phyloP scores from a whole-genome alignment of 1,140 invertebrate genomes.

The Drosophila suzukii region DNA sequence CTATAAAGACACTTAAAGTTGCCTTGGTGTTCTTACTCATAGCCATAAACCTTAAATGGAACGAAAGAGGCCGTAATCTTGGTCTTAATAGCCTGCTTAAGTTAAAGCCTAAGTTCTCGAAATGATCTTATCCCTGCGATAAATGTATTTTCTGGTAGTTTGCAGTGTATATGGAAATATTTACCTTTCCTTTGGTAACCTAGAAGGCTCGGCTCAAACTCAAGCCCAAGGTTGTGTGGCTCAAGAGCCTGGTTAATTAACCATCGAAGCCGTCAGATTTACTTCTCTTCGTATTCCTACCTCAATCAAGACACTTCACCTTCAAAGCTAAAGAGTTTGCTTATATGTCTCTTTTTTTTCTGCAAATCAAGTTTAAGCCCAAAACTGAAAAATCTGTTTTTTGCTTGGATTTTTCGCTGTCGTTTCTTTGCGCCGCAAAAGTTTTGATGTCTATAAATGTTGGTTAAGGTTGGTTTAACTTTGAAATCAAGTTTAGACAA shows the following conservation, averaged over 20 bases:
- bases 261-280: slow-evolving; percentile 35
- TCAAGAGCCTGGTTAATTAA: slow-evolving; percentile 41
- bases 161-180: not conserved
- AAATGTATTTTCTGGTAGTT: slow-evolving; percentile 1
- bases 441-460: slow-evolving; percentile 75
- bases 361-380: slow-evolving; percentile 77
- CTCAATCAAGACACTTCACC: slow-evolving; percentile 66
- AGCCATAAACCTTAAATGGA: not conserved
- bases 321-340: slow-evolving; percentile 49
- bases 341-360: slow-evolving; percentile 21
- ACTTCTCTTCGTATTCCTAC: slow-evolving; percentile 47
- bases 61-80: not conserved
- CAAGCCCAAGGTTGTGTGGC: slow-evolving; percentile 17
- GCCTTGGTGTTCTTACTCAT: not conserved
- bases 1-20: not conserved
- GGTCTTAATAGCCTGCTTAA: not conserved
- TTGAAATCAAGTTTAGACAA: slow-evolving; percentile 77
- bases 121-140: not conserved
- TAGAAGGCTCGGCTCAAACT: slow-evolving; percentile 15
- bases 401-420: slow-evolving; percentile 37
- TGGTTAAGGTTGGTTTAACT: slow-evolving; percentile 81
- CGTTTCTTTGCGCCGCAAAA: slow-evolving; percentile 56
- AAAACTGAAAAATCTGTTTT: slow-evolving; percentile 52
- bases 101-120: not conserved
- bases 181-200: slow-evolving; percentile 11